These are phyloP conservation scores for Ophion slaviceki DNA, from an alignment of 2,888 invertebrate species.

Conservation along the genomic window DNA sequence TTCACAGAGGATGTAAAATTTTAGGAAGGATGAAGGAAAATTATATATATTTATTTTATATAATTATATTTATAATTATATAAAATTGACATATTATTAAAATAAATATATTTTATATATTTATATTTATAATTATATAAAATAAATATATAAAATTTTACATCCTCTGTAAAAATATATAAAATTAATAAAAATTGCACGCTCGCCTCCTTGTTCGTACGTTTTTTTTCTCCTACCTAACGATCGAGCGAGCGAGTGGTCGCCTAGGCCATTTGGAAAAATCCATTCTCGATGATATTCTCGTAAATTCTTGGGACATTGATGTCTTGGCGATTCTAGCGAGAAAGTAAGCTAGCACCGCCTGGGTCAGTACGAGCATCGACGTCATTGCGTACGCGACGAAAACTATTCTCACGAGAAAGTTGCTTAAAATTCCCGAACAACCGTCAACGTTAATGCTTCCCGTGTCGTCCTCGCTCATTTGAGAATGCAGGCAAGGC, in stretches of 20 bases:
- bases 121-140: too few species aligned
- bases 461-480: constrained; percentile 68
- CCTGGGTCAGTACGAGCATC: constrained; percentile 74
- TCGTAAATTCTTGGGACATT: constrained; percentile 58
- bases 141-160: too few species aligned
- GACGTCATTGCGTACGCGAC: constrained; percentile 78
- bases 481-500: constrained; percentile 75
- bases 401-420: constrained; percentile 74
- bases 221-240: constrained; percentile 23
- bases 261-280: not conserved
- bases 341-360: constrained; percentile 72
- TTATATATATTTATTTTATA: too few species aligned
- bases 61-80: too few species aligned
- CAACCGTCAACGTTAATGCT: constrained; percentile 78
- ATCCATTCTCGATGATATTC: constrained; percentile 53
- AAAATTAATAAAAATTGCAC: not conserved
- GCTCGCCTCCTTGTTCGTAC: not conserved
- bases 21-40: too few species aligned
- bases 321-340: constrained; percentile 64
- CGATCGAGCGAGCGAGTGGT: constrained; percentile 13
- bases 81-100: too few species aligned
- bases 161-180: too few species aligned
- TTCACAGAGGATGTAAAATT: too few species aligned
- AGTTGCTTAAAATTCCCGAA: constrained; percentile 71
- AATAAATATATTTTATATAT: too few species aligned